Evolutionary conservation across 2,797 vertebrate species (phyloP).

Genomic region (Chaenodraco wilsoni): DNA sequence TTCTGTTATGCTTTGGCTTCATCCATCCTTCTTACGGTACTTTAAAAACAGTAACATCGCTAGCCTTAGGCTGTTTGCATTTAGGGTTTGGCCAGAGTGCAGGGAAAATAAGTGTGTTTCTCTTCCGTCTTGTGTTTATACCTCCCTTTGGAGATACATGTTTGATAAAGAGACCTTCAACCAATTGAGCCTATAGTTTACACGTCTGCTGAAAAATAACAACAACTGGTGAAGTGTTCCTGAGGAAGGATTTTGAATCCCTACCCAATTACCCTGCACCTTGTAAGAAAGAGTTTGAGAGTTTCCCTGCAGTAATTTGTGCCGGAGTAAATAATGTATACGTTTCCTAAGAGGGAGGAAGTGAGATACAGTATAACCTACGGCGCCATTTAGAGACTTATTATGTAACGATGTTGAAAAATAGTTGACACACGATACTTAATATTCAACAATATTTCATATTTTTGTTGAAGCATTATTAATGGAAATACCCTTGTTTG

Average conservation of each 20-base stretch:
- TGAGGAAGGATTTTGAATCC: slow-evolving; percentile 17
- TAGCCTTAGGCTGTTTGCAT: slow-evolving; percentile 53
- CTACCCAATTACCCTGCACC: background rate
- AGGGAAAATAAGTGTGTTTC: slow-evolving; percentile 23
- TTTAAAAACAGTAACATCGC: slow-evolving; percentile 30
- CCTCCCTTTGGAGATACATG: slow-evolving; percentile 1
- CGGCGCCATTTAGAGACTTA: slow-evolving; percentile 13
- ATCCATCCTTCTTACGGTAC: slow-evolving; percentile 15
- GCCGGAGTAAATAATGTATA: slow-evolving; percentile 22
- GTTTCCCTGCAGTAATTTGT: slow-evolving; percentile 17
- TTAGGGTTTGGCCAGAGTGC: slow-evolving; percentile 27
- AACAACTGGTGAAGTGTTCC: slow-evolving; percentile 11
- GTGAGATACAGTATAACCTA: slow-evolving; percentile 18
- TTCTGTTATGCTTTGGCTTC: slow-evolving; percentile 18
- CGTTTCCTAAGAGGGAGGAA: slow-evolving; percentile 11
- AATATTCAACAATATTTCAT: slow-evolving; percentile 11
- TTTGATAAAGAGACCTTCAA: slow-evolving; percentile 17
- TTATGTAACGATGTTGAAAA: background rate
- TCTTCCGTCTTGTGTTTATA: slow-evolving; percentile 21
- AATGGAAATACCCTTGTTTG: slow-evolving; percentile 18
- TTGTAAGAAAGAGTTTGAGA: slow-evolving; percentile 10
- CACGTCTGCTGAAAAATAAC: background rate
- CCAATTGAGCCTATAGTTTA: background rate
- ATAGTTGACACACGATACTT: background rate
- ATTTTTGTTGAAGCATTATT: slow-evolving; percentile 20